Conservation (phyloP, 2,888 invertebrate species). For the Tipula lateralis region DNA sequence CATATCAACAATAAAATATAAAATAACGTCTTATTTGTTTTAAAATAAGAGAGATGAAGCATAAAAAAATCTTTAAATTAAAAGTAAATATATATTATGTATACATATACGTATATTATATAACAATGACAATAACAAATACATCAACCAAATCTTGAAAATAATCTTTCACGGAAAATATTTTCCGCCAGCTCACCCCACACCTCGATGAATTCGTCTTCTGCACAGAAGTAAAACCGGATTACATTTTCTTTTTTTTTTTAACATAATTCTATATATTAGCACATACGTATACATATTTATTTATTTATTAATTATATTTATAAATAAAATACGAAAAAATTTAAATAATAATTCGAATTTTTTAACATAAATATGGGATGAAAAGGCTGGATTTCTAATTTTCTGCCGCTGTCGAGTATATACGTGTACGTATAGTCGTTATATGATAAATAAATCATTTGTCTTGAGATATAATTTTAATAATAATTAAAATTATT, state of each 20-base stretch:
- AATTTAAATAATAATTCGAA: constrained; percentile 19
- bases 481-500: constrained; percentile 7
- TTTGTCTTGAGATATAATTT: constrained; percentile 19
- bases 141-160: constrained; percentile 15
- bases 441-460: neutral
- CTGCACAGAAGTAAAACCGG: neutral
- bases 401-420: neutral
- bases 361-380: neutral
- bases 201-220: neutral
- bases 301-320: neutral
- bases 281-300: neutral
- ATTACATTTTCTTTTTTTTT: neutral
- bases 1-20: neutral
- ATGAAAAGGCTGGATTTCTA: neutral
- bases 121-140: neutral
- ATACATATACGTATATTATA: neutral
- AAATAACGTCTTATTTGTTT: constrained; percentile 19
- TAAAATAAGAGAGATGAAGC: neutral
- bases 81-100: neutral
- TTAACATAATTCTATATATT: neutral
- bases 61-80: neutral
- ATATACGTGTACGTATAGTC: neutral
- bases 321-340: neutral
- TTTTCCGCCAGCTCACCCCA: neutral
- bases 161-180: constrained; percentile 19